Evolutionary conservation across 2,888 invertebrate genomes (phyloP), one percentile per base, ranked within the genome.

Genomic region (Ophraella communa): DNA sequence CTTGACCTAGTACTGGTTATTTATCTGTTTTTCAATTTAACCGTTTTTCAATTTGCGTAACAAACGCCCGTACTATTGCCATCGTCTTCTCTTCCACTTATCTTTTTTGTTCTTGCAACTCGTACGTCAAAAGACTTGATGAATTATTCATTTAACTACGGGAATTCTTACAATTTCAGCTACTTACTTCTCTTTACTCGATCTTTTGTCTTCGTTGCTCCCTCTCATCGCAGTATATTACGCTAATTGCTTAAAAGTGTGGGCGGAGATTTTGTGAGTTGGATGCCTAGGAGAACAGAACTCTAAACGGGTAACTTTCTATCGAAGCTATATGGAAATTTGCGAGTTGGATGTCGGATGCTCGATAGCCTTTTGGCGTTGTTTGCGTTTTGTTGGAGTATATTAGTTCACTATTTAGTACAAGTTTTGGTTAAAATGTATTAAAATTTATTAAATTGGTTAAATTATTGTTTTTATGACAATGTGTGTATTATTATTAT

Each of bases 131-230:
- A 75, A 72, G 75, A 71, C 70, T 76, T 78, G 74, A 79, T 80
- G 78, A 80, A 80, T 80, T 79, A 80, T 80, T 80, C 79, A 80
- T 77, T 77, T 78, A 79, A 78, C 78, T 77, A 76, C 77, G 71
- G 76, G 77, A 78, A 79, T 79, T 79, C 78, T 79, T 78, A 77
- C 77, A 76, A 78, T 79, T 79, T 77, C 73, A 74, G 76, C 76
- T 75, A 77, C 76, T 78, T 76, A 76, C 73, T 67, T 52, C 60
- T 52, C 52, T 30, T 42, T 21, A 39, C 39, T 39, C 17, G 17
- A 39, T 39, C 17, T 39, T 39, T 39, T 39, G 35, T 39, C 35
- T 39, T 17, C n/a, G 2, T n/a, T 35, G 11, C 42, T 53, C 68
- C 67, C 14, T 2, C 39, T 27, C 49, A n/a, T 23, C 14, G 27